Conservation (phyloP, 2,113 vertebrate species). For the Ceyx cyanopectus region DNA sequence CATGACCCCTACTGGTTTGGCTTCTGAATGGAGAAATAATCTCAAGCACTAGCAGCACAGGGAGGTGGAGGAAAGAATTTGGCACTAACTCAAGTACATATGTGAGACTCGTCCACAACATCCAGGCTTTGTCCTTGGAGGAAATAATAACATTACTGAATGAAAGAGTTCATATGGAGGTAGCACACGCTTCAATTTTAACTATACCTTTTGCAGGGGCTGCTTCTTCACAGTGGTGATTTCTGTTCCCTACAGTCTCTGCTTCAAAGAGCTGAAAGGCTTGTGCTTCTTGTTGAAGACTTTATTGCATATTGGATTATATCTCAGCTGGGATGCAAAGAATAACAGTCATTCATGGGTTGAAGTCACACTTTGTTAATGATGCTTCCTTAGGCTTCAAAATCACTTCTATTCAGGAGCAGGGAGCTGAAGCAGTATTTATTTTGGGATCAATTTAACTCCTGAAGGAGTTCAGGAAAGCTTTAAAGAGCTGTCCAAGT, state of each 20-base stretch:
- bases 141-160: not conserved
- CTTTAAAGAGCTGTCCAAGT: not conserved
- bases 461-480: not conserved
- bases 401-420: not conserved
- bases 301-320: conserved; percentile 67
- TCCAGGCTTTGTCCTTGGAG: conserved; percentile 24
- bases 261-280: conserved; percentile 72
- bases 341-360: not conserved
- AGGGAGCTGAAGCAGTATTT: not conserved
- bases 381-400: not conserved
- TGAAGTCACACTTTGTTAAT: not conserved
- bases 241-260: conserved; percentile 64
- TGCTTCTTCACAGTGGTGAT: conserved; percentile 16
- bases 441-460: not conserved
- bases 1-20: not conserved
- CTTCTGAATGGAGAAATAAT: not conserved
- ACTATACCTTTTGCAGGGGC: conserved; percentile 22
- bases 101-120: conserved; percentile 5
- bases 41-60: not conserved
- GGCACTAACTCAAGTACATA: not conserved
- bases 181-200: not conserved
- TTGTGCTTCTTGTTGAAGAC: conserved; percentile 66
- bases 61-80: not conserved
- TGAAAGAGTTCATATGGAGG: not conserved
- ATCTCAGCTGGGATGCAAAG: conserved; percentile 58